Evolutionary conservation across 2,888 invertebrate species (phyloP), one percentile per base, ranked within the genome.

Genomic region (Rutpela maculata): DNA sequence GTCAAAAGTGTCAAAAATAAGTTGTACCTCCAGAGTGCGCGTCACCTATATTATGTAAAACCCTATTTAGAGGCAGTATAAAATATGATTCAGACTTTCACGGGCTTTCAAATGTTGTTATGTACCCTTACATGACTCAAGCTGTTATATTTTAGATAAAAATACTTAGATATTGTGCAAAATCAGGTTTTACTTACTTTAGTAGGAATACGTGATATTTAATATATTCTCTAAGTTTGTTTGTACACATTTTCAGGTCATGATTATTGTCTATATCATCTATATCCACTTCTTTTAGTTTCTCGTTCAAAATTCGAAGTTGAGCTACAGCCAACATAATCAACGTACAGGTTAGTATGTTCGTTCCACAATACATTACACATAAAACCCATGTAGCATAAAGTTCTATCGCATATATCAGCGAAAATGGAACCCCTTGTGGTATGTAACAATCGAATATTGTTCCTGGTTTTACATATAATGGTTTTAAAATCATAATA

Each of bases 281-380:
- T 19, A 66, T 18, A 11, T 43, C 12, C 17, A 66, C 3, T 10
- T 43, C 5, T 17, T 67, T 75, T 38, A 81, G 70, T 50, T 70
- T 81, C 7, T 77, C 77, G 38, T 80, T 81, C 55, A 81, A 70
- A 56, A 76, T 77, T 38, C 78, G 76, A 57, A 81, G 77, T 56
- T 81, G 81, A 2, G 9, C 66, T 10, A 38, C 43, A 18, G 50
- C 66, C 12, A 43, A 17, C 11, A 66, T 2, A 11, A 66, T 66
- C 19, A 43, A 17, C 17, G 18, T 38, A 19, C 66, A 66, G 12
- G 19, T 10, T 0, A 43, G 38, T 5, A 66, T 12, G 38, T 38
- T 43, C 6, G 11, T 18, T 19, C 66, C 66, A 19, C 3, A 11
- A 43, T 17, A 35, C 2, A 18, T 0, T 0, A 9, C 1, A 1